phyloP scores from a whole-genome alignment of 2,113 vertebrate species.

The Guaruba guarouba region DNA sequence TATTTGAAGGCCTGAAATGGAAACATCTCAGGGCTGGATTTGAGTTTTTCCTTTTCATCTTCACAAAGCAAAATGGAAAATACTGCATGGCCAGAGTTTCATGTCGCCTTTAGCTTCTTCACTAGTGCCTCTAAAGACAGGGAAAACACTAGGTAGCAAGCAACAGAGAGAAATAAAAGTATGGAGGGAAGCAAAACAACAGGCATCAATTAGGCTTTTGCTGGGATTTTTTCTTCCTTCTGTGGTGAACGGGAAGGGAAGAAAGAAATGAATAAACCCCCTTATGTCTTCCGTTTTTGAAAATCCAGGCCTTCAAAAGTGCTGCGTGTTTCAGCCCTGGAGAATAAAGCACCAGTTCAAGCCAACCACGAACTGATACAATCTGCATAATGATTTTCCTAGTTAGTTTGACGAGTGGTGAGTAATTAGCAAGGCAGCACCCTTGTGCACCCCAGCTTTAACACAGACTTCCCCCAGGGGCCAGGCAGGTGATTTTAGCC shows the following conservation, averaged over 20 bases:
- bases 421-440: neutral
- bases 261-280: neutral
- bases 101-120: neutral
- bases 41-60: neutral
- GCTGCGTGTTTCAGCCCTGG: neutral
- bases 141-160: neutral
- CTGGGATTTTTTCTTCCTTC: neutral
- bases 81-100: accelerated
- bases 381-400: neutral
- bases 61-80: neutral
- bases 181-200: neutral
- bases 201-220: neutral
- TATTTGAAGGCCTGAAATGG: neutral
- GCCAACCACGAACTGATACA: neutral
- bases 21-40: neutral
- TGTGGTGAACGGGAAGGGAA: neutral
- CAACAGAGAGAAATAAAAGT: neutral
- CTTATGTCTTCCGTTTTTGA: neutral
- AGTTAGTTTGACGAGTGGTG: neutral
- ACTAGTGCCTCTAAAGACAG: neutral
- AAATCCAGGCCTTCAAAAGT: neutral
- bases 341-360: neutral
- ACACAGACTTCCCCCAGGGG: neutral
- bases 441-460: accelerated
- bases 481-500: neutral